Conservation (phyloP, 2,797 vertebrate species). For the Hypotaenidia philippensis region DNA sequence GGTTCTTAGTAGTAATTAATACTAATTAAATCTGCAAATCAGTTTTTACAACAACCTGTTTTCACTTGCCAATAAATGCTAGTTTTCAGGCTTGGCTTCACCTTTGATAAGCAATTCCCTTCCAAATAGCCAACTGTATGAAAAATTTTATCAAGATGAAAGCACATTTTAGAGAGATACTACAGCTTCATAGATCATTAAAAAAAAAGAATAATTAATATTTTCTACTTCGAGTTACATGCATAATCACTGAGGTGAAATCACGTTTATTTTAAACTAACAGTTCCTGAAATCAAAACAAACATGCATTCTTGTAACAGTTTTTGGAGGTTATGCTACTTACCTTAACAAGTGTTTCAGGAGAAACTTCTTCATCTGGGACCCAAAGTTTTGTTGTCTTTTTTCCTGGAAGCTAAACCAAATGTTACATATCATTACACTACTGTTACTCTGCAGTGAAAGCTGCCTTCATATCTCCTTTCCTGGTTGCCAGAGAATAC, state of each 20-base stretch:
- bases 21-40: background rate
- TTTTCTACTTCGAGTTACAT: background rate
- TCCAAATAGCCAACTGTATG: background rate
- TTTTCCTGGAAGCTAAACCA: slow-evolving; percentile 91
- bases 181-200: background rate
- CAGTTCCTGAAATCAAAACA: background rate
- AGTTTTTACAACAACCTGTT: background rate
- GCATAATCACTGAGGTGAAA: background rate
- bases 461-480: background rate
- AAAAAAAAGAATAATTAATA: background rate
- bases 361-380: slow-evolving; percentile 95
- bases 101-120: background rate
- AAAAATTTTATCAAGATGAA: background rate
- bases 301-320: background rate
- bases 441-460: background rate
- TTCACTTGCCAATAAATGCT: background rate
- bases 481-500: background rate
- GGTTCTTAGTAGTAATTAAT: background rate
- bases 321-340: slow-evolving; percentile 29
- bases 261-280: background rate
- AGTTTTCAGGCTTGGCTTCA: background rate
- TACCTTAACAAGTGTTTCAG: slow-evolving; percentile 96
- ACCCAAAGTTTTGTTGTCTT: slow-evolving; percentile 98
- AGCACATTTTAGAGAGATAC: background rate
- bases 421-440: slow-evolving; percentile 32